Evolutionary conservation across 2,888 invertebrate species (phyloP).

Genomic region (Drosophila falleni): DNA sequence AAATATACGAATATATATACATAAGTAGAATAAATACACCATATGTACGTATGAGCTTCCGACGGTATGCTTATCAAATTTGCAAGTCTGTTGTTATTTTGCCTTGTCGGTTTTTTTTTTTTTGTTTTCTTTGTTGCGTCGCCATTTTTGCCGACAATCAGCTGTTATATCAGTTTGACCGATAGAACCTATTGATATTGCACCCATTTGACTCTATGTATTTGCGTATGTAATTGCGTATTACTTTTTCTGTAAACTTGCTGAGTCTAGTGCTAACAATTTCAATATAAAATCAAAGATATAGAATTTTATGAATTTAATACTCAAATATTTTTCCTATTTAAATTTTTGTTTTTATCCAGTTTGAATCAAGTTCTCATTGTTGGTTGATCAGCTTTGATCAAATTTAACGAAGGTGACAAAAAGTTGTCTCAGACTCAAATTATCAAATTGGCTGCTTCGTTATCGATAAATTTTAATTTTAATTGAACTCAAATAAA

Average conservation of each 20-base stretch:
- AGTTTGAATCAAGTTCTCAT: neutral
- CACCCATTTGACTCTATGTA: conserved; percentile 1
- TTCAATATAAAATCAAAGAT: neutral
- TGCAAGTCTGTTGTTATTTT: conserved; percentile 35
- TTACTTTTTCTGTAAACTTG: neutral
- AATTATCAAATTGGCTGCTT: neutral
- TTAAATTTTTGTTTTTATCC: neutral
- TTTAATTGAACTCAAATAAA: neutral
- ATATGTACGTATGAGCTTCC: neutral
- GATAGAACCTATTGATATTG: conserved; percentile 33
- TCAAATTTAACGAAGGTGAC: neutral
- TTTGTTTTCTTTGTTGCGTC: conserved; percentile 44
- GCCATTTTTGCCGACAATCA: conserved; percentile 56
- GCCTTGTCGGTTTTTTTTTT: conserved; percentile 22
- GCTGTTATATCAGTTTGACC: conserved; percentile 71
- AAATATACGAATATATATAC: conserved; percentile 32
- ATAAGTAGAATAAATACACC: conserved; percentile 2
- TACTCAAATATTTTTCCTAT: neutral
- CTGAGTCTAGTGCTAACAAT: neutral
- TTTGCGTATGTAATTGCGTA: conserved; percentile 33
- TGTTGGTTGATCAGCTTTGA: neutral
- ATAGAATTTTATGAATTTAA: neutral
- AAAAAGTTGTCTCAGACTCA: neutral
- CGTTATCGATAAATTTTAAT: neutral
- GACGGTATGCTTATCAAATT: conserved; percentile 45